Percentiles rank a stretch among this genome's conserved stretches.
Conservation (phyloP, 2,113 vertebrate species). For the Chlamydotis undulata region DNA sequence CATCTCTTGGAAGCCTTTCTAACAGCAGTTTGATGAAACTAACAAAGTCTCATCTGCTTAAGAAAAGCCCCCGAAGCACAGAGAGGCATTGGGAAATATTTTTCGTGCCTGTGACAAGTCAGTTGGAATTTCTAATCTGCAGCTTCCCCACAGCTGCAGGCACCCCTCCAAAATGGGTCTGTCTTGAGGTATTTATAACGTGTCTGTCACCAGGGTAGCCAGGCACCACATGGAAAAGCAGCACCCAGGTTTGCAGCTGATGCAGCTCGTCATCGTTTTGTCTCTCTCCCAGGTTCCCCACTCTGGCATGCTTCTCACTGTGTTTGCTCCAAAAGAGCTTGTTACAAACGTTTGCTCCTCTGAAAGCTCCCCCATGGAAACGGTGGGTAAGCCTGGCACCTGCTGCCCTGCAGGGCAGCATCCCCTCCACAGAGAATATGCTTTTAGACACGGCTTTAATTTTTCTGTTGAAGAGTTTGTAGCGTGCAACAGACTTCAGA, state of each 20-base stretch:
- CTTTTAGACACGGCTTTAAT: neutral
- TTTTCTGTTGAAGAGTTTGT: neutral
- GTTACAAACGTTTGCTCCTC: fast-evolving
- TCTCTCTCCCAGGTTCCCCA: neutral
- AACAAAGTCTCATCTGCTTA: neutral
- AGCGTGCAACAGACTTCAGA: neutral
- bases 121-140: conserved; percentile 50
- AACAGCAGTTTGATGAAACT: neutral
- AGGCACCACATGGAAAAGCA: neutral
- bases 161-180: conserved; percentile 43
- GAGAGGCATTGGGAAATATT: neutral
- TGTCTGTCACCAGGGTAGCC: conserved; percentile 63
- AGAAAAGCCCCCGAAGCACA: neutral
- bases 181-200: conserved; percentile 65
- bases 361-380: neutral
- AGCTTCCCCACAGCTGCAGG: conserved; percentile 53
- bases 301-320: neutral
- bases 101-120: conserved; percentile 31
- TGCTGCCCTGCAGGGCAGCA: neutral
- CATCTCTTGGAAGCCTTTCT: neutral
- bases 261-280: neutral
- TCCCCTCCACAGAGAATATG: neutral
- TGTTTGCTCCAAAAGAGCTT: neutral
- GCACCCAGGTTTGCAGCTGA: conserved; percentile 57
- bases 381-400: neutral